Base-by-base conservation (phyloP, 2,888 invertebrate species). In the Marasmarcha lunaedactyla region DNA sequence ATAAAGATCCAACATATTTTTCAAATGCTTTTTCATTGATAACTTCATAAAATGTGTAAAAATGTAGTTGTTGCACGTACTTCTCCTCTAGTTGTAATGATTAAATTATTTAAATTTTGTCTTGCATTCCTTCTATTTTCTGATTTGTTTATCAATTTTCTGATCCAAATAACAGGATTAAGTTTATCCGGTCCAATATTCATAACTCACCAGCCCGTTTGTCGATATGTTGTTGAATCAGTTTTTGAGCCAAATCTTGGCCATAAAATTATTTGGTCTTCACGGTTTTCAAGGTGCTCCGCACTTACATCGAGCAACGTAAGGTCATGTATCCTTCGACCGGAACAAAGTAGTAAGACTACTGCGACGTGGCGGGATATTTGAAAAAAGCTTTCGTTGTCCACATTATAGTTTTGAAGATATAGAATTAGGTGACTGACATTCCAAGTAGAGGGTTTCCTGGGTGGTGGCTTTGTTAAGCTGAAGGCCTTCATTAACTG, bases 191-290 rank as follows among this genome's bases (percentile, higher is more conserved):
- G n/a, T 30, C 11, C 10, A 33, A 39, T 36, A 33, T 27, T 25
- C 7, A 30, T 15, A n/a, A 44, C 6, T 11, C 15, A 14, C 46
- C 46, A 52, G 1, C 49, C 51, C 1, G 49, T 47, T 34, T 52
- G 53, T 6, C 43, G 26, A 34, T 45, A 38, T 1, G 13, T 36
- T 5, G 27, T 1, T n/a, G 26, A 33, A 30, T 52, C 48, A 0
- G 51, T 52, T 43, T 52, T 52, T 1, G 51, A 50, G 1, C 52
- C 51, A 35, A 48, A 51, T 1, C 1, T 30, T 2, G 49, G 51
- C 46, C 49, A 48, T 1, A 52, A 41, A 1, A 36, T 42, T 1
- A 55, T 35, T 2, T 6, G 2, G 7, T 43, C 10, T 1, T 36
- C 39, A 1, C 7, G 13, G 0, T 13, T 14, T 33, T 34, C 2